These are phyloP conservation scores for Choreutis nemorana DNA, from an alignment of 2,888 invertebrate genomes.

Conservation along the genomic window DNA sequence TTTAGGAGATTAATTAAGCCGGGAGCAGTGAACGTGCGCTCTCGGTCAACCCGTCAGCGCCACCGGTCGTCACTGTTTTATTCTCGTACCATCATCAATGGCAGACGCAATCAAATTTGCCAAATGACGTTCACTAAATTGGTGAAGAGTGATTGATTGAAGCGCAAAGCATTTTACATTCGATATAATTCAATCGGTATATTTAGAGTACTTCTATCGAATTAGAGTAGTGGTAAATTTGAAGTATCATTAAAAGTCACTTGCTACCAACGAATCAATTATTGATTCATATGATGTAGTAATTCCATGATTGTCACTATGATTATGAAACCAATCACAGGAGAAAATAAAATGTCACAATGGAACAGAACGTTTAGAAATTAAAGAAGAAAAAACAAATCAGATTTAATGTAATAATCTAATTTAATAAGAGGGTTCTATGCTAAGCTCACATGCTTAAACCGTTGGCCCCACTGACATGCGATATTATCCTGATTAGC, in stretches of 20 bases:
- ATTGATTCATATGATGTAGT: too few species aligned
- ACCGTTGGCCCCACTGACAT: slow-evolving; percentile 30
- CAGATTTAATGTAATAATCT: too few species aligned
- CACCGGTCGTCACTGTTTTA: slow-evolving; percentile 52
- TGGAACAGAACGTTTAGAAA: too few species aligned
- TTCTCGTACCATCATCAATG: slow-evolving; percentile 43
- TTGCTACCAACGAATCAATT: too few species aligned
- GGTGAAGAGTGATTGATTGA: slow-evolving; percentile 56
- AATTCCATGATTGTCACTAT: too few species aligned
- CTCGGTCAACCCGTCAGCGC: slow-evolving; percentile 47
- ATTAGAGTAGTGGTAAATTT: too few species aligned
- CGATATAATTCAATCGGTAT: slow-evolving; percentile 44
- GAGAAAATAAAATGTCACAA: too few species aligned
- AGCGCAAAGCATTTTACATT: slow-evolving; percentile 41
- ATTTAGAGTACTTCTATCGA: slow-evolving; percentile 24
- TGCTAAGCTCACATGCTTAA: too few species aligned
- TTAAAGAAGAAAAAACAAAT: too few species aligned
- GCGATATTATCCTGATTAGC: slow-evolving; percentile 50
- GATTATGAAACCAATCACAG: too few species aligned
- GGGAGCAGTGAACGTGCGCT: slow-evolving; percentile 25
- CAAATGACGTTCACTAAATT: slow-evolving; percentile 57
- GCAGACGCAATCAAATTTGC: slow-evolving; percentile 54
- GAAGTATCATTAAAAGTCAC: too few species aligned
- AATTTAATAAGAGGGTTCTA: too few species aligned
- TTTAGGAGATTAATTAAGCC: slow-evolving; percentile 55